Evolutionary conservation across 2,113 vertebrate species (phyloP), one percentile per base, ranked within the genome.

Genomic region (Poecilia latipinna): DNA sequence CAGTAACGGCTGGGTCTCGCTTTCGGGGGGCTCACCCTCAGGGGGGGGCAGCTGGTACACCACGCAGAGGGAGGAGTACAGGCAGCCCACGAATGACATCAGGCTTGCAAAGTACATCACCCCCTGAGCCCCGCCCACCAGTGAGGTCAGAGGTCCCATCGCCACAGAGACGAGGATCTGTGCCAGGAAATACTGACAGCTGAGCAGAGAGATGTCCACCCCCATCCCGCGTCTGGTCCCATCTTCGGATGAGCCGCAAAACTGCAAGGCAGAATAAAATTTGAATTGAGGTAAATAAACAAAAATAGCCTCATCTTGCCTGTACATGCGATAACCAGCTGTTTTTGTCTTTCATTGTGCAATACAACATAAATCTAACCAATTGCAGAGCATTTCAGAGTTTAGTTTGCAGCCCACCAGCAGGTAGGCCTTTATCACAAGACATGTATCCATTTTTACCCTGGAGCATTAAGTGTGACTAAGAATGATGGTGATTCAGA

Each of bases 71-170:
- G 97, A 99, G 65, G 97, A 99, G 89, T 98, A 98, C 86, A 97
- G 86, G 86, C 97, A 98, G 89, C 96, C 97, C 84, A 98, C 93
- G 93, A 99, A 99, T 80, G 97, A 95, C 94, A 98, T 93, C 75
- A 97, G 93, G 92, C 97, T 98, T 77, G 97, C 89, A 91, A 99
- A 99, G 93, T 99, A 99, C 97, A 99, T 99, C 90, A 97, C 97
- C 0, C 97, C 97, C 2, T 94, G 97, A 94, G 97, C 96, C 8
- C 97, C 98, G 82, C 97, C 97, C 87, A 99, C 97, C 8, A 96
- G 94, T 0, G 97, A 95, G 0, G 97, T 98, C 91, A 98, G 94
- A 1, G 97, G 97, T 79, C 97, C 97, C 96, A 99, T 97, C 79
- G 96, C 94, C 90, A 99, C 81, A 4, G 97, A 96, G 77, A 98